Evolutionary conservation across 2,888 invertebrate species (phyloP), one percentile per base, ranked within the genome.

Genomic region (Ptilodon capucinus): DNA sequence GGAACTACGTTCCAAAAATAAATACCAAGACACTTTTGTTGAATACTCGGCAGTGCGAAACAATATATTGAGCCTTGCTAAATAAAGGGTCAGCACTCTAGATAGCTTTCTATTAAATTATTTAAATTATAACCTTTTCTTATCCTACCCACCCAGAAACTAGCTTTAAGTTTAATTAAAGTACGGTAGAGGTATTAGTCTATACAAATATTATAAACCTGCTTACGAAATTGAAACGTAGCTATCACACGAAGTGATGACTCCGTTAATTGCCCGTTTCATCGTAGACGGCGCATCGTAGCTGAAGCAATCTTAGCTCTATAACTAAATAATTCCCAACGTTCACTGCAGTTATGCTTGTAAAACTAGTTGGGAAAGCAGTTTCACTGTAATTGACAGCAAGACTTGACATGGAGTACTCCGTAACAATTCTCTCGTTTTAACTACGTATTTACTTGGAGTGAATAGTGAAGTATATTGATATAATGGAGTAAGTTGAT

Each of bases 311-410:
- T 48, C 35, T 49, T 44, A 25, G 21, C 42, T 34, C 34, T 39
- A 39, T 54, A 57, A 57, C 46, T 54, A 43, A 52, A 50, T 54
- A 52, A 48, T 50, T 48, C 40, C 14, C n/a, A 48, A 17, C 25
- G 46, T 36, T 45, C 32, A 14, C 21, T 36, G 48, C 42, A 59
- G 47, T 46, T 36, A 36, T n/a, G 42, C 44, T 46, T 25, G 34
- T 38, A 44, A 48, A 46, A 42, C 49, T 51, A 41, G 46, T 44
- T 45, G 11, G 17, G n/a, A 17, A 39, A 52, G 23, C 28, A 30
- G 7, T 40, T 51, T 46, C 41, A 32, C 43, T 54, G 43, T 50
- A 47, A 60, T 46, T 52, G 54, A 54, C 54, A 57, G 46, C 17
- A 32, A 11, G 8, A 47, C 28, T 23, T 47, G 38, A 46, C 43